Evolutionary conservation across 2,113 vertebrate genomes (phyloP), one percentile per base, ranked within the genome.

Genomic region (Callaeas wilsoni): DNA sequence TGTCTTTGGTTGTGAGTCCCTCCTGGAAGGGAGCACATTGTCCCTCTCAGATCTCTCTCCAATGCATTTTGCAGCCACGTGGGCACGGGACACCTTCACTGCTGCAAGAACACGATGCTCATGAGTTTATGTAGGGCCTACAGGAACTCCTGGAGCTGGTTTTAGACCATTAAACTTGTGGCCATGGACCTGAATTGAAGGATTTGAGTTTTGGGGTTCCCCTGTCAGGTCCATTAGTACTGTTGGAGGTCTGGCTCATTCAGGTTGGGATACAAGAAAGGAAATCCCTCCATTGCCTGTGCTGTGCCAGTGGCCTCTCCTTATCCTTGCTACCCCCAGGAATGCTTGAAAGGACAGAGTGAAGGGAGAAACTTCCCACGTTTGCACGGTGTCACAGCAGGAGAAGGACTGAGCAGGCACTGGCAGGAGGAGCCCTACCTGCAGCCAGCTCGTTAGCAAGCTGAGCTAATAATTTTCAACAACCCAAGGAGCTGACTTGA

Each of bases 11-110:
- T 76, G 32, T 49, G 35, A 57, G 16, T 49, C 20, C 18, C 35
- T 65, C 76, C 41, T 4, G 8, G 64, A 81, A 87, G 13, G 63
- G 29, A 69, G 37, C 2, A 6, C 25, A 9, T 12, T 5, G 3
- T 74, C 81, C 26, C n/a, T n/a, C n/a, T 83, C 62, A 16, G n/a
- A 41, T 68, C 25, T 60, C 53, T 46, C 44, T 73, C 68, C 7
- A 1, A 8, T 29, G 41, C 33, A 18, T 33, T 39, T 55, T 3
- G 3, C 59, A 56, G 52, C 15, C 0, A 0, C 0, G 0, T 55
- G 53, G 26, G 29, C 63, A 41, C 53, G 1, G 2, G 32, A 25
- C 44, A 53, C 33, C 68, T 71, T 59, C 4, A 2, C 37, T 79
- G 65, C 46, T 85, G 75, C 3, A 4, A 47, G 30, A 37, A 49